A percentile compares a stretch with the other conserved stretches of the same genome.
These are phyloP conservation scores for Ammospiza caudacuta DNA, from an alignment of 2,113 vertebrate genomes.

Conservation along the genomic window DNA sequence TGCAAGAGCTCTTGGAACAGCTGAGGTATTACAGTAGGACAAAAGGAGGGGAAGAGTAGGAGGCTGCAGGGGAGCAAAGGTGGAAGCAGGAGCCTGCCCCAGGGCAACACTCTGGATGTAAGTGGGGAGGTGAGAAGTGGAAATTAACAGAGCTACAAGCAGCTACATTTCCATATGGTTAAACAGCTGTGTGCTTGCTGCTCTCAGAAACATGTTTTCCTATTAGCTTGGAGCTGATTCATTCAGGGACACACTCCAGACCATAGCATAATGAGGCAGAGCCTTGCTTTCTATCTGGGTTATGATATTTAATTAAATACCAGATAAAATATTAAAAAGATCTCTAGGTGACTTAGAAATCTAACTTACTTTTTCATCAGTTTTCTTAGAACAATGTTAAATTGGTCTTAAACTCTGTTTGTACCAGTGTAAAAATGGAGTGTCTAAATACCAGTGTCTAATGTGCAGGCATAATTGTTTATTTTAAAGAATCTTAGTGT, in stretches of 20 bases:
- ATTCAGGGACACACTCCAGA: background rate
- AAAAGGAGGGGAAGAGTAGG: background rate
- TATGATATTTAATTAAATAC: slow-evolving; percentile 17
- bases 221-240: background rate
- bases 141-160: slow-evolving; percentile 5
- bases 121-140: slow-evolving; percentile 1
- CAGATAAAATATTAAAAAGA: background rate
- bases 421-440: background rate
- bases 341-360: background rate
- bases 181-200: slow-evolving; percentile 26
- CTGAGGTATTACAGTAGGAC: background rate
- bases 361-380: background rate
- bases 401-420: background rate
- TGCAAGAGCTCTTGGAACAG: background rate
- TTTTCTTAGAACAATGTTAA: background rate
- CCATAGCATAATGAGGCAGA: background rate
- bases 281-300: background rate
- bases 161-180: slow-evolving; percentile 31
- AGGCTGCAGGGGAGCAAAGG: background rate
- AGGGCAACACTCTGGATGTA: background rate
- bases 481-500: background rate
- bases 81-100: background rate
- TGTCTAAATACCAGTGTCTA: background rate
- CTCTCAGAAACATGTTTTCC: background rate
- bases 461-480: background rate